Base-by-base conservation (phyloP, 2,888 invertebrate species). In the Epinotia ramella region DNA sequence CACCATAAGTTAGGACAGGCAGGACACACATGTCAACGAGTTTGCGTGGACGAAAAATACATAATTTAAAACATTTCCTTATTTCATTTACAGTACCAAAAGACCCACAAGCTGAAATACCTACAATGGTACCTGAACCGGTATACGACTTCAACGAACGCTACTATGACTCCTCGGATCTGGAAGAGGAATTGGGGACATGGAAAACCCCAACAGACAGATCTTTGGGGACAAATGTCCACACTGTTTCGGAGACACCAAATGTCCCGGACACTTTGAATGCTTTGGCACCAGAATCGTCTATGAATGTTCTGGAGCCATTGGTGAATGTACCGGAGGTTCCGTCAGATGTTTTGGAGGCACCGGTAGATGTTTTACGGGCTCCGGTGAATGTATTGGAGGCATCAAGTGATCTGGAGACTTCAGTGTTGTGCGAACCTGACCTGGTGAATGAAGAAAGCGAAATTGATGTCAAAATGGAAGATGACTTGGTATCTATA, bases 381-480 rank as follows among this genome's bases (percentile, higher is more conserved):
- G 20, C 46, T 11, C 64, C 44, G 46, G 46, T 46, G 33, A 46
- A 7, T 7, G 13, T 46, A 20, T 20, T 46, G 46, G 64, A 64
- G 20, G 44, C 12, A 0, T 2, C 16, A 2, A 53, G 53, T 13
- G 44, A 20, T 18, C 33, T 67, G 40, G 67, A 60, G 33, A 60
- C 56, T 18, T 5, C 56, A 1, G 16, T 13, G 4, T 18, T 33
- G 13, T 18, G 13, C 5, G 20, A 66, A 53, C 13, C 33, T 1
- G 40, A 40, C 7, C 9, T 40, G 11, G 2, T 13, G 40, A 57
- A 33, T 12, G 67, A 40, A 4, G 18, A 16, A 4, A 28, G 28
- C 1, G n/a, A 49, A n/a, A 11, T 67, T 13, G 56, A 57, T 67
- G 40, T 40, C 12, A 66, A 73, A 44, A 62, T 53, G 24, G 73